These are phyloP conservation scores for Drosophila mercatorum DNA, from an alignment of 2,888 invertebrate species.

Conservation along the genomic window DNA sequence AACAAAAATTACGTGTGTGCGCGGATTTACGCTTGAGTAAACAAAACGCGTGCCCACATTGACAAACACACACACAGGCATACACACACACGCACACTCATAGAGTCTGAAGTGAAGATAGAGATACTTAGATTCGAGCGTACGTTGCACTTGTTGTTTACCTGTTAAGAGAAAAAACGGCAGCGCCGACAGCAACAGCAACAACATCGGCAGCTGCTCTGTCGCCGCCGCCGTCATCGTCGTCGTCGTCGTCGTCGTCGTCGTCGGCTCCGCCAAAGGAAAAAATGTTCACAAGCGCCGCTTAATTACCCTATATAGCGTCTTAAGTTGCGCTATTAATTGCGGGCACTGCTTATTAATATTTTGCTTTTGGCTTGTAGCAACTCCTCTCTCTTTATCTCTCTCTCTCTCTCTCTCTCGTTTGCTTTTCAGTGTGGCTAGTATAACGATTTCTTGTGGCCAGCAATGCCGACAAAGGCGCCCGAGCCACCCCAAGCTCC, in stretches of 20 bases:
- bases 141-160: slow-evolving; percentile 78
- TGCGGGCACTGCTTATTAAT: slow-evolving; percentile 81
- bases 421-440: slow-evolving; percentile 5
- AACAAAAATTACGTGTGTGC: slow-evolving; percentile 71
- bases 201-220: slow-evolving; percentile 35
- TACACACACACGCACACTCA: slow-evolving; percentile 2
- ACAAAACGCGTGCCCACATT: slow-evolving; percentile 63
- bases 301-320: slow-evolving; percentile 81
- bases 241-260: slow-evolving; percentile 18
- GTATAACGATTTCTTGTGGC: slow-evolving; percentile 50
- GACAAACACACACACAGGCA: slow-evolving; percentile 27
- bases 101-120: slow-evolving; percentile 26
- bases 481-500: slow-evolving; percentile 23
- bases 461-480: slow-evolving; percentile 72
- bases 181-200: slow-evolving; percentile 51
- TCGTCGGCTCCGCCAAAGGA: slow-evolving; percentile 72
- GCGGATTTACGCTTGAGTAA: slow-evolving; percentile 78
- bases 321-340: slow-evolving; percentile 82
- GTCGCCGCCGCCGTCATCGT: slow-evolving; percentile 8
- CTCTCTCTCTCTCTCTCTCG: not conserved
- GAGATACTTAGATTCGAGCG: slow-evolving; percentile 59
- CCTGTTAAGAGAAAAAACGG: slow-evolving; percentile 64
- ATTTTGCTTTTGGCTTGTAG: slow-evolving; percentile 67
- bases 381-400: slow-evolving; percentile 9
- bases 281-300: slow-evolving; percentile 80